Conservation (phyloP, 2,797 vertebrate genomes). For the Myoxocephalus aenaeus region DNA sequence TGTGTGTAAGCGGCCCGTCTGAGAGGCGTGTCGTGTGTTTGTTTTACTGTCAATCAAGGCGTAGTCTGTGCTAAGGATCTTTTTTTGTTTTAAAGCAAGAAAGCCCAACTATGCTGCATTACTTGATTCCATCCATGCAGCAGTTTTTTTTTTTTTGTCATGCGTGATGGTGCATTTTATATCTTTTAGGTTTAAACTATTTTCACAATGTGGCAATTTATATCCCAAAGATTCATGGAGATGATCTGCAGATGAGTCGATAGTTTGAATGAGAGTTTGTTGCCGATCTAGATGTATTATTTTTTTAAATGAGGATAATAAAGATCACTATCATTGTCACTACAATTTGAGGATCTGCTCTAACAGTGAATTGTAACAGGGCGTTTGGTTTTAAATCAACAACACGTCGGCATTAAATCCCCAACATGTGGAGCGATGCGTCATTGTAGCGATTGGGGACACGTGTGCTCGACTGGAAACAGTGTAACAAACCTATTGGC, state of each 20-base stretch:
- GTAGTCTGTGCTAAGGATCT: too few species aligned
- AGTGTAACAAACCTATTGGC: not conserved
- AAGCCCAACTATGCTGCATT: not conserved
- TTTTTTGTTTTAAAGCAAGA: not conserved
- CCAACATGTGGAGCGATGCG: not conserved
- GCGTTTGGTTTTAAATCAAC: not conserved
- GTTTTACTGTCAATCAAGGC: not conserved
- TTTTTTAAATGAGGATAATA: not conserved
- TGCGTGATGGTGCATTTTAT: too few species aligned
- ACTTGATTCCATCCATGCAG: not conserved
- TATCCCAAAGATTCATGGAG: not conserved
- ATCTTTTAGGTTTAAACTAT: too few species aligned
- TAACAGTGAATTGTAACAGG: not conserved
- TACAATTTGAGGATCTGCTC: not conserved
- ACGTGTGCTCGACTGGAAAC: slow-evolving; percentile 16
- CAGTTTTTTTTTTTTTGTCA: too few species aligned
- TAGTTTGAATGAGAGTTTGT: not conserved
- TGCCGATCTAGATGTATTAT: not conserved
- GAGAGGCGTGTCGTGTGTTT: not conserved
- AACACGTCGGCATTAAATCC: not conserved
- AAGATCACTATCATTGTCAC: not conserved
- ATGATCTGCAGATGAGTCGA: not conserved
- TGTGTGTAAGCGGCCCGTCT: not conserved
- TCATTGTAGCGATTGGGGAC: not conserved
- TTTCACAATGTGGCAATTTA: not conserved